A percentile compares a stretch with the other conserved stretches of the same genome.
These are phyloP conservation scores for Himalopsyche tibetana DNA, from an alignment of 2,888 invertebrate genomes.

Conservation along the genomic window DNA sequence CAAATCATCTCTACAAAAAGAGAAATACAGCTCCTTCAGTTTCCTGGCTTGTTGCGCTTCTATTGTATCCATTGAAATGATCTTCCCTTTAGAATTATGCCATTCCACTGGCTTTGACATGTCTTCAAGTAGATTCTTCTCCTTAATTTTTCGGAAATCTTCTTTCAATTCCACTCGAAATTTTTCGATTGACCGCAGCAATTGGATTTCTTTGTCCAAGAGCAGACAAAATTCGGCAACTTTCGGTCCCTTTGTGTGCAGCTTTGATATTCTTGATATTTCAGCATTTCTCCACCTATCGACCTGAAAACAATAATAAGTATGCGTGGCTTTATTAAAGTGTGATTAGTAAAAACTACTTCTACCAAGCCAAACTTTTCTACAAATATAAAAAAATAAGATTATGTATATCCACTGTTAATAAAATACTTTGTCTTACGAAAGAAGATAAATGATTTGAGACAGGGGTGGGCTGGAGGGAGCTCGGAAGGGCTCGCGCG, in stretches of 20 bases:
- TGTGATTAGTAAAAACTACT: no score
- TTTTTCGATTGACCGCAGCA: slow-evolving; percentile 82
- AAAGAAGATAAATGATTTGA: no score
- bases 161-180: slow-evolving; percentile 80
- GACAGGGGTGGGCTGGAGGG: no score
- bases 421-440: no score
- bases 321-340: no score
- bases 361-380: no score
- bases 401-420: no score
- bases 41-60: slow-evolving; percentile 88
- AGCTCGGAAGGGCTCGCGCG: no score
- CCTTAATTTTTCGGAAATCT: slow-evolving; percentile 78
- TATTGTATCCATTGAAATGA: slow-evolving; percentile 88
- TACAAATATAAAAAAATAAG: no score
- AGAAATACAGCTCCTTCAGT: slow-evolving; percentile 84
- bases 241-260: slow-evolving; percentile 82
- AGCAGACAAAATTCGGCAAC: slow-evolving; percentile 83
- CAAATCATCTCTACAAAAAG: slow-evolving; percentile 78
- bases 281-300: slow-evolving; percentile 83
- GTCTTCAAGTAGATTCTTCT: slow-evolving; percentile 80
- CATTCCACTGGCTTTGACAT: slow-evolving; percentile 86
- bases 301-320: slow-evolving; percentile 70
- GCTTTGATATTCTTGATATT: slow-evolving; percentile 79
- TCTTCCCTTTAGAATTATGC: slow-evolving; percentile 79
- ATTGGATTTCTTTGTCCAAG: slow-evolving; percentile 84